Base-by-base conservation (phyloP, 2,888 invertebrate species). In the Rotaria sp. region DNA sequence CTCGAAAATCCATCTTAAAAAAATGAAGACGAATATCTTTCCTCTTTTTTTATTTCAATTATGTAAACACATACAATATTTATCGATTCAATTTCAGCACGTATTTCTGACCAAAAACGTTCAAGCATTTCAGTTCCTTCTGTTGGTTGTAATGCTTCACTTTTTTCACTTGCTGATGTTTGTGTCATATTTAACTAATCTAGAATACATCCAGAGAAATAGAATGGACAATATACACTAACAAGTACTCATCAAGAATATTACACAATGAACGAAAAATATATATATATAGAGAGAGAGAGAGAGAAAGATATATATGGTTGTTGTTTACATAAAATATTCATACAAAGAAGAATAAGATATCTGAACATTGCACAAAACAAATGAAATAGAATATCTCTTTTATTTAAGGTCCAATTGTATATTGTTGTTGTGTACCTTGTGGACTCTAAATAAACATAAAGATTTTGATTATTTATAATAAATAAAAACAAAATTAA, bases 1-100 rank as follows among this genome's bases (percentile, higher is more conserved):
- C 95, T 91, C 96, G 95, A 89, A 96, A 94, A 90, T 96, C 94
- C 18, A 55, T 52, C 85, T 86, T 55, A 35, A 67, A 4, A 67
- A 35, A 67, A 11, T 15, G 18, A 52, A 52, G 10, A 13, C 24
- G 21, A 80, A 45, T 5, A 10, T 45, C 2, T 24, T 24, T 11
- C 18, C 3, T 24, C 26, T 80, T 26, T 3, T 26, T 50, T 18
- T 50, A 18, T 50, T 18, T 50, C 50, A 18, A 50, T 18, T 15
- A 50, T 11, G 45, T 45, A 45, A 45, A 11, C 45, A 45, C 75
- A 26, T 80, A 80, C 75, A 8, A 80, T 80, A 80, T 80, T 80
- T 26, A 80, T 80, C 3, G 75, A 38, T 5, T 80, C 41, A 11
- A 80, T 5, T 26, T 80, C 75, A 21, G 24, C 21, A 80, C 41